Base-by-base conservation (phyloP, 2,797 vertebrate genomes). In the Numenius phaeopus region DNA sequence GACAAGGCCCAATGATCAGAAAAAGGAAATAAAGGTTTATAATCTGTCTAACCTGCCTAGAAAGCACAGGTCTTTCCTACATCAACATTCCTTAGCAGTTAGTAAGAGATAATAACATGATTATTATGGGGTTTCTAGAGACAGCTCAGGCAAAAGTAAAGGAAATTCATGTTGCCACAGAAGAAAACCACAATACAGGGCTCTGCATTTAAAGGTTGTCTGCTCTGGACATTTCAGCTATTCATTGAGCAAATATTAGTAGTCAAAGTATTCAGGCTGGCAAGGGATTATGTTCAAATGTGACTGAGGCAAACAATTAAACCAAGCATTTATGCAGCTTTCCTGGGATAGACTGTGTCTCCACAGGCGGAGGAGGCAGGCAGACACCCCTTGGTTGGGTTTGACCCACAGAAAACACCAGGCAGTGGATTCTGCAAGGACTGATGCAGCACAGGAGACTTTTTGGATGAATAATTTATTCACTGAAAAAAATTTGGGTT, bases 21-120 rank as follows among this genome's bases (percentile, higher is more conserved):
- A 96, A 96, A 97, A 95, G 92, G 92, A 97, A 78, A 97, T 91
- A 85, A 76, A 66, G 94, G 91, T 97, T 98, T 92, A 87, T 95
- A 96, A 96, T 97, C 96, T 96, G 97, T 93, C 96, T 96, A 96
- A 97, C 95, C 95, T 97, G 97, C 97, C 97, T 98, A 9, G 52
- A 98, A 98, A 98, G 96, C 95, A 70, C 92, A 65, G 55, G 81
- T 62, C 81, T 65, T 94, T 92, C 95, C 85, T 64, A 42, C 80
- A 91, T 77, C 91, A 67, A 90, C 91, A 97, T 98, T 98, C 97
- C 97, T 87, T 69, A 71, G 89, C 44, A 59, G 87, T 95, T 87
- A 97, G 86, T 97, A 97, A 96, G 96, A 85, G 89, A 92, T 95
- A 95, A 95, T 90, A 76, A 67, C 92, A 57, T 30, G 59, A 87